Evolutionary conservation across 2,797 vertebrate genomes (phyloP).

Genomic region (Macrochelys suwanniensis): DNA sequence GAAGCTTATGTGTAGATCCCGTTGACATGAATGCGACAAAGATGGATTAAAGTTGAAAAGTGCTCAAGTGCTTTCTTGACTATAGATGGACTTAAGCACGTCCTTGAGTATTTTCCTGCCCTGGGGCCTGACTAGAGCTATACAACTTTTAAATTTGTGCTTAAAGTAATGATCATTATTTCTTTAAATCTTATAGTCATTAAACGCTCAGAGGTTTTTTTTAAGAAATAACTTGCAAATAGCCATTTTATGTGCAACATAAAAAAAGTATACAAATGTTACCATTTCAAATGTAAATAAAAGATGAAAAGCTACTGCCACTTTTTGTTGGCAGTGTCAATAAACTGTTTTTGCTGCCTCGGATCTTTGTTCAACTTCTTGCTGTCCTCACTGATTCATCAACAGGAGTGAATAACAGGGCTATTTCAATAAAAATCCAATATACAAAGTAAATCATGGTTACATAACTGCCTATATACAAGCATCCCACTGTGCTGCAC

Average conservation of each 20-base stretch:
- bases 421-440: constrained; percentile 47
- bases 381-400: constrained; percentile 17
- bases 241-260: neutral
- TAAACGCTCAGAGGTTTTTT: accelerated
- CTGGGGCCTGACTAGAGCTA: neutral
- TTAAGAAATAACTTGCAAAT: neutral
- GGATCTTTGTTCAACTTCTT: neutral
- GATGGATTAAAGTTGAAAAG: neutral
- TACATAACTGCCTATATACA: neutral
- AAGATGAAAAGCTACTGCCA: neutral
- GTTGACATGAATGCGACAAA: neutral
- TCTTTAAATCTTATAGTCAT: neutral
- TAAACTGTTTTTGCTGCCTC: constrained; percentile 13
- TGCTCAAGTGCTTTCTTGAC: neutral
- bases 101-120: neutral
- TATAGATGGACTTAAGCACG: neutral
- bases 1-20: neutral
- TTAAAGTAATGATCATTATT: neutral
- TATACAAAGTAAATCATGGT: neutral
- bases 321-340: neutral
- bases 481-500: neutral
- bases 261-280: neutral
- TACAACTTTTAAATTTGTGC: neutral
- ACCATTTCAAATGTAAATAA: neutral
- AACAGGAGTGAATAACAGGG: neutral